Percentiles rank a stretch among this genome's conserved stretches.
Conservation (phyloP, 1,140 invertebrate species). For the Aplysia californica region DNA sequence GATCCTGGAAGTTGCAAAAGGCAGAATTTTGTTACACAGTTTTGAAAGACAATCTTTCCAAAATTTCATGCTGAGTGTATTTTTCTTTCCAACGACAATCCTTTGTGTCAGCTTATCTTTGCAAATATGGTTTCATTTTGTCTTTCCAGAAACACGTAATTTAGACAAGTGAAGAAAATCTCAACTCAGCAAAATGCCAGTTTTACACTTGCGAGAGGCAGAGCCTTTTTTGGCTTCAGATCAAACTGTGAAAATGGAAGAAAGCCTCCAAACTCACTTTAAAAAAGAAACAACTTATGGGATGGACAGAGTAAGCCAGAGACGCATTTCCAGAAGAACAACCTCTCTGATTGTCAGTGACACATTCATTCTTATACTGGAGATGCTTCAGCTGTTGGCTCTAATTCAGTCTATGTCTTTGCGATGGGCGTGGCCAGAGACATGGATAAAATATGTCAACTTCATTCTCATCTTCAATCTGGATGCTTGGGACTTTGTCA, state of each 20-base stretch:
- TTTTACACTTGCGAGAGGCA: not conserved
- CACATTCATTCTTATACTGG: slow-evolving; percentile 46
- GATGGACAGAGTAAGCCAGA: slow-evolving; percentile 17
- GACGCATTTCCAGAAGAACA: slow-evolving; percentile 33
- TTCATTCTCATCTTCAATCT: slow-evolving; percentile 56
- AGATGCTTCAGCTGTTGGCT: slow-evolving; percentile 58
- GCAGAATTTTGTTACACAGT: too few species aligned
- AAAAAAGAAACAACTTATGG: not conserved
- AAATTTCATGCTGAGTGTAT: too few species aligned
- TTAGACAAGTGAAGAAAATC: too few species aligned
- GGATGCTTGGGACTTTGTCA: slow-evolving; percentile 62
- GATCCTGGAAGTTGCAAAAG: too few species aligned
- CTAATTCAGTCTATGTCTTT: slow-evolving; percentile 58
- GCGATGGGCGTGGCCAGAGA: slow-evolving; percentile 54
- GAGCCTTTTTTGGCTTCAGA: not conserved
- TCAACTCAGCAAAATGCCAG: not conserved
- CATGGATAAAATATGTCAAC: slow-evolving; percentile 49
- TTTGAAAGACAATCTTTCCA: too few species aligned
- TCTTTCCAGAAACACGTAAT: too few species aligned
- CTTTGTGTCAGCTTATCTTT: too few species aligned
- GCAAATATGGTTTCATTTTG: too few species aligned
- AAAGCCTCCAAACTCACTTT: not conserved
- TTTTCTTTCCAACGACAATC: too few species aligned
- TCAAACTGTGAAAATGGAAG: not conserved
- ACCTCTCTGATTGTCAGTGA: slow-evolving; percentile 54